Base-by-base conservation (phyloP, 2,113 vertebrate genomes). In the Phyllostomus discolor region DNA sequence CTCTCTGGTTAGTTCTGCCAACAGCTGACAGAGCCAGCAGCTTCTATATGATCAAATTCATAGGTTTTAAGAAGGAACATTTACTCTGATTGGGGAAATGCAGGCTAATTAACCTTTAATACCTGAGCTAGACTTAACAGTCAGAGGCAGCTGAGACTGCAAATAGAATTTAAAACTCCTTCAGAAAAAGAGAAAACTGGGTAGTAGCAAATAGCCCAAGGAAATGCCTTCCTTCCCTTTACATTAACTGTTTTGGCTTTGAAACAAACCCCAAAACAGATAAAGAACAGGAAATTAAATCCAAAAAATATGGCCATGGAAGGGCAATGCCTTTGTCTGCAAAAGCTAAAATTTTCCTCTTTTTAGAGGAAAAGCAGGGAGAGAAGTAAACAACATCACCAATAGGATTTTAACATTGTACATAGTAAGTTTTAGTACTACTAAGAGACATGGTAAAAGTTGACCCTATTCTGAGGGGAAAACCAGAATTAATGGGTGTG, bases 201-300 rank as follows among this genome's bases (percentile, higher is more conserved):
- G 50, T 72, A 46, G 28, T 38, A 93, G 62, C 26, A 78, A 76
- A 76, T 33, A 84, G 9, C 12, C 67, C 50, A 84, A 81, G 85
- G 35, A 95, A 86, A 80, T 35, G 43, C 24, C 64, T 88, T 22
- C 64, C 48, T 94, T 80, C 54, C 41, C 35, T 94, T 92, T 43
- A 91, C 89, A 33, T 76, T 90, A n/a, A 62, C 59, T 78, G 35
- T 84, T 88, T 57, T 48, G 88, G 54, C 57, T 85, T 26, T 17
- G 88, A 95, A 83, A 70, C 75, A 78, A 91, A 94, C 64, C 28
- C 35, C n/a, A 93, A 95, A 72, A 78, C 31, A 48, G 86, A 85
- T 78, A 88, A 59, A 84, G 22, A 90, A 41, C 59, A 87, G 43
- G 66, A 78, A 84, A 90, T 81, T 38, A 87, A 79, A 67, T 79